Conservation (phyloP, 2,113 vertebrate species). For the Struthio camelus region DNA sequence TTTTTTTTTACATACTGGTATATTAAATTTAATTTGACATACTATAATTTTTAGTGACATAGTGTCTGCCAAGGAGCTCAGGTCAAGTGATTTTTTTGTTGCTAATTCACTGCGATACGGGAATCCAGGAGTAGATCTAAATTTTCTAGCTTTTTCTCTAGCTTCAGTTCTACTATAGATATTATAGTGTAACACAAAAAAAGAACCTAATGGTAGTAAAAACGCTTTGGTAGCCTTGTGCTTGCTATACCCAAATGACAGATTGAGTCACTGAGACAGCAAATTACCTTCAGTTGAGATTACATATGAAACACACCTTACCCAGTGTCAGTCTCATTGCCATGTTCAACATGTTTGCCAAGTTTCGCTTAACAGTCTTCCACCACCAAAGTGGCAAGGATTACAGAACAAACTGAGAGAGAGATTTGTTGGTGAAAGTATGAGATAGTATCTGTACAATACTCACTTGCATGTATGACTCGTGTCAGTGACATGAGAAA, state of each 20-base stretch:
- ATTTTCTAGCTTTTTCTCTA: not conserved
- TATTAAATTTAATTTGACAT: not conserved
- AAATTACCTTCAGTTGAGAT: not conserved
- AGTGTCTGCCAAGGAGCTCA: not conserved
- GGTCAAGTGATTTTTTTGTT: not conserved
- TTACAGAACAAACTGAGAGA: not conserved
- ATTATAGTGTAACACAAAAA: not conserved
- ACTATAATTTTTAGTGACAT: not conserved
- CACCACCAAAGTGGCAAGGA: not conserved
- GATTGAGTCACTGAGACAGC: not conserved
- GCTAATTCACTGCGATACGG: not conserved
- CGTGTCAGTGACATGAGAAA: not conserved
- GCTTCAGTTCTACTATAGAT: not conserved
- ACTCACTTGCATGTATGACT: not conserved
- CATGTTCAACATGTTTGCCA: not conserved
- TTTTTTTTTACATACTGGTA: not conserved
- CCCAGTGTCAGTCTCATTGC: not conserved
- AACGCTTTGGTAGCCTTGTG: not conserved
- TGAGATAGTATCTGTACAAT: not conserved
- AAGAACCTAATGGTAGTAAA: not conserved
- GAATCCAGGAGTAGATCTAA: not conserved
- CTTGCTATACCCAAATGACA: not conserved
- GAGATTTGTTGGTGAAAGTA: not conserved
- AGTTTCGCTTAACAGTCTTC: not conserved
- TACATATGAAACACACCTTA: not conserved